Base-by-base conservation (phyloP, 2,113 vertebrate species). In the Pseudorhombus dupliciocellatus region DNA sequence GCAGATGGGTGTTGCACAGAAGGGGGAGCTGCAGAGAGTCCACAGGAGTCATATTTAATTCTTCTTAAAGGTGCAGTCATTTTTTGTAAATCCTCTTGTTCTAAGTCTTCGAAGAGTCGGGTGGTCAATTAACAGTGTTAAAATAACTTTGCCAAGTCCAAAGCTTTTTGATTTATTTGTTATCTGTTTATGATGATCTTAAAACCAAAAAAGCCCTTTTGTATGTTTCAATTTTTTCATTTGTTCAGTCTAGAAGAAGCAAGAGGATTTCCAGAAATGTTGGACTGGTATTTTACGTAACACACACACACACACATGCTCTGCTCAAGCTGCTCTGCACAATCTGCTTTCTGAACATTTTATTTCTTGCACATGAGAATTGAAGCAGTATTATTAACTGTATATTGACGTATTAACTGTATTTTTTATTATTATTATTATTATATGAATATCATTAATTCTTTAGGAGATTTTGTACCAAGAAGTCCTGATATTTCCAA, bases 131-230 rank as follows among this genome's bases (percentile, higher is more conserved):
- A 24, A 37, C 30, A 52, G 9, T 28, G 0, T 5, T 6, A 26
- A 12, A 14, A 31, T 51, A 7, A 48, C 12, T 30, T 25, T 14
- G 24, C 4, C 2, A 30, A 30, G 30, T 69, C 71, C 80, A 74
- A 81, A 79, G 69, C 53, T 61, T 10, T 66, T 28, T 53, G 25
- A 66, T 70, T 72, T 60, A 18, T 16, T 7, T 16, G 56, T 72
- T 73, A 76, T 83, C 50, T 71, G 65, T 74, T 76, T 14, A 66
- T 75, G 16, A 73, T 75, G 59, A 62, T 75, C 46, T 76, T 58
- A 48, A 77, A 83, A 83, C 75, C 74, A 87, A 87, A 89, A 89
- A 87, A 44, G 4, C 1, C 2, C 48, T 65, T 79, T 70, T 21
- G 2, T 26, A 31, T 37, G 4, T 59, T 74, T 44, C 6, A 18